Evolutionary conservation across 2,797 vertebrate species (phyloP), one percentile per base, ranked within the genome.

Genomic region (Leptatherina wallacei): DNA sequence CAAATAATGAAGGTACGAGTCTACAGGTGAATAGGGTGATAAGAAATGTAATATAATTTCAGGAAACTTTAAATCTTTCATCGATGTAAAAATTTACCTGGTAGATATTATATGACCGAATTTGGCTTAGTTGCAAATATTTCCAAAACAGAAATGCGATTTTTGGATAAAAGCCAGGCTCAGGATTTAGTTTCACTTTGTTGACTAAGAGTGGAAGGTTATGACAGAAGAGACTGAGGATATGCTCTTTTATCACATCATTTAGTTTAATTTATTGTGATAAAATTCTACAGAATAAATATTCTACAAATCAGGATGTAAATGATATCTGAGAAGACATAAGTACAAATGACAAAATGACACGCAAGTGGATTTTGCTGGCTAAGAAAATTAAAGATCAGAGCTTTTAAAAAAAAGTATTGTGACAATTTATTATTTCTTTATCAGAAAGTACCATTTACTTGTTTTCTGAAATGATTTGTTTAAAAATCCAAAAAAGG

Each of bases 1-100:
- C 59, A 47, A 73, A 56, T 61, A 51, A 36, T 60, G 24, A 70
- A 38, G 22, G 62, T 57, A 57, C 27, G 58, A 72, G 71, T 42
- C 24, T 27, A 29, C 27, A 30, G 14, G 52, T 55, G 13, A 30
- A 7, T 1, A 20, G 2, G 24, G 51, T 59, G 27, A 40, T 52
- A 24, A 70, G 14, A 51, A 32, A 30, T 22, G 9, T 8, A 56
- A 32, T 11, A 18, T 14, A 29, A 27, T 20, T 32, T 32, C 3
- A 32, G 30, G 6, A 47, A 47, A 20, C 42, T 20, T 47, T 20
- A 3, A 13, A 4, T 4, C 16, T 18, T 13, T 20, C 20, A 18
- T 18, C 1, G 16, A 20, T 49, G 20, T 49, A 49, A 22, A 49
- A 3, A 9, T 49, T 2, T 22, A 22, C n/a, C n/a, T 11, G 8